These are phyloP conservation scores for Epinotia demarniana DNA, from an alignment of 2,888 invertebrate genomes.

Conservation along the genomic window DNA sequence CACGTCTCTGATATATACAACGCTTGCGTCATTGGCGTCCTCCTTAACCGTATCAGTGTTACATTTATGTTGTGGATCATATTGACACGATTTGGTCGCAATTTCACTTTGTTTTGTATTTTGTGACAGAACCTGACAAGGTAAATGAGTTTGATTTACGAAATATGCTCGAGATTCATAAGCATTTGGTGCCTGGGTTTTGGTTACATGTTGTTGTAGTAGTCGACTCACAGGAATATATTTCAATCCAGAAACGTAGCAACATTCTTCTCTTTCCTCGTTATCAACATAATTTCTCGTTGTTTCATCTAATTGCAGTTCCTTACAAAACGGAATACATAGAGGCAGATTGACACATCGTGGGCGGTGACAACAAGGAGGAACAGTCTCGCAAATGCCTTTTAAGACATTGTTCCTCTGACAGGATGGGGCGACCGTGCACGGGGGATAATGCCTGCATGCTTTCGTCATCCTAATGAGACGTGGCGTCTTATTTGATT, in stretches of 20 bases:
- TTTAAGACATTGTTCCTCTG: conserved; percentile 71
- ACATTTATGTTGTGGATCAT: conserved; percentile 56
- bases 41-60: conserved; percentile 46
- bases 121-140: conserved; percentile 52
- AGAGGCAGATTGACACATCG: conserved; percentile 76
- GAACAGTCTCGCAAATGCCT: conserved; percentile 73
- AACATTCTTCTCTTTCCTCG: conserved; percentile 54
- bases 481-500: conserved; percentile 58
- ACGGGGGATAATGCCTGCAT: conserved; percentile 77
- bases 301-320: conserved; percentile 62
- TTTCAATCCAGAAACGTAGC: conserved; percentile 58
- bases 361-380: conserved; percentile 74
- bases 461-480: conserved; percentile 75
- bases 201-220: conserved; percentile 50
- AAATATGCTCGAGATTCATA: conserved; percentile 56
- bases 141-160: conserved; percentile 56
- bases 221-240: conserved; percentile 60
- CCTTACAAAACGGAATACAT: conserved; percentile 71
- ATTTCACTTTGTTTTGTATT: conserved; percentile 53
- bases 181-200: conserved; percentile 57
- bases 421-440: conserved; percentile 77
- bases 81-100: conserved; percentile 73
- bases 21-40: conserved; percentile 55
- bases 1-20: conserved; percentile 76
- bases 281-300: conserved; percentile 55